Base-by-base conservation (phyloP, 1,140 invertebrate genomes). In the Luehdorfia chinensis region DNA sequence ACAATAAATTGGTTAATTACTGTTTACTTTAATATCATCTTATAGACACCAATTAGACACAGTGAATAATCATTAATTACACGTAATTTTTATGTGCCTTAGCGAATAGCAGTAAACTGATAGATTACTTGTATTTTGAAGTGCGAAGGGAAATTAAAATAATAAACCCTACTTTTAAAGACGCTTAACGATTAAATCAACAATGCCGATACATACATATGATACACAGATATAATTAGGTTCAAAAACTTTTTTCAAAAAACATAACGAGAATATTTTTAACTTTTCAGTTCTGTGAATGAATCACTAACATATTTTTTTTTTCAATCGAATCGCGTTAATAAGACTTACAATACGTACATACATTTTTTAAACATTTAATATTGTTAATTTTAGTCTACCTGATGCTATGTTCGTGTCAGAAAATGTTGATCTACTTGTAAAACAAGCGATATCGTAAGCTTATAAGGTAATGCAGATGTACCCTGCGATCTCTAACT, bases 231-330 rank as follows among this genome's bases (percentile, higher is more conserved):
- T 68, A 77, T 61, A 71, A 70, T 75, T 72, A 75, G 55, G 63
- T 64, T 71, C 62, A 72, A 62, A 60, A 55, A 70, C 14, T 64
- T 76, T 64, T 64, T 66, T 72, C 62, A 79, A 81, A 81, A 66
- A 79, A 85, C 63, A 75, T 81, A 85, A 85, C 78, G 72, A 85
- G 68, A 79, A 85, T 83, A 83, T 76, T 81, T 66, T 80, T 62
- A 84, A 83, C 76, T 72, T 79, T 78, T 86, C 81, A 86, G 81
- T 86, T 80, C 81, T 84, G 81, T 86, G 79, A 86, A 78, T 78
- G 48, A 63, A 56, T 84, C 81, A 83, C 77, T 79, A 86, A 83
- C 78, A 81, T 76, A 12, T 66, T 55, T 53, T 16, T 59, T 67
- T 72, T 63, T 58, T 64, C 55, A 67, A 64, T 64, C 59, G 64